Base-by-base conservation (phyloP, 2,888 invertebrate species). In the Orchestes rusci region DNA sequence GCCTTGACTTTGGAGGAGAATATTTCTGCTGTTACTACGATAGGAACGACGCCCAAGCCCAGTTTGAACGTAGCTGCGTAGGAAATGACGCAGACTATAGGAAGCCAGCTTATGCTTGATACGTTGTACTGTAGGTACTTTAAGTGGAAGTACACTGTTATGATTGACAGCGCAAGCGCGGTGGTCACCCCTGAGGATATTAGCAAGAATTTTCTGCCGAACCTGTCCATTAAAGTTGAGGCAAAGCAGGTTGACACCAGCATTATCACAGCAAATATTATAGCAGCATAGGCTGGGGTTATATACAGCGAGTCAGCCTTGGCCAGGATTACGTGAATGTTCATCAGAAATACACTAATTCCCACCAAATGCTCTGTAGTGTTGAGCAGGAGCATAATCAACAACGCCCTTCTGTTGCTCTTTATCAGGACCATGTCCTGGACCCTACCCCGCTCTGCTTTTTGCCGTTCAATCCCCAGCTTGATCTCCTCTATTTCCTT, bases 1-100 rank as follows among this genome's bases (percentile, higher is more conserved):
- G 67, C 67, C 57, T 69, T 69, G 10, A 69, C 59, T 39, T 62
- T 64, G 3, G 67, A 61, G 1, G 69, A 64, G 46, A 69, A 69
- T 5, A 69, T 47, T 53, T 69, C 69, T 1, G 65, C 66, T 12
- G 66, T 67, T 37, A 67, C 57, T 8, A 67, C 63, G 37, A 67
- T 66, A 1, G 68, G 67, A 3, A 68, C 65, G 38, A 66, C 59
- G 2, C 68, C 67, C 13, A 68, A 49, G 5, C 68, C 68, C 8
- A 62, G 51, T 51, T 66, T 66, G 34, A 65, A 67, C 10, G 59
- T 58, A 4, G 60, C 54, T 3, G 67, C 67, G 45, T 67, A 67
- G 4, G 60, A 42, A 62, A 67, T 64, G 1, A 67, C 62, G 16
- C 60, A 56, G 2, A 51, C 62, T 5, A 67, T 55, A 0, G 68